Evolutionary conservation across 2,113 vertebrate species (phyloP).

Genomic region (Phalacrocorax aristotelis): DNA sequence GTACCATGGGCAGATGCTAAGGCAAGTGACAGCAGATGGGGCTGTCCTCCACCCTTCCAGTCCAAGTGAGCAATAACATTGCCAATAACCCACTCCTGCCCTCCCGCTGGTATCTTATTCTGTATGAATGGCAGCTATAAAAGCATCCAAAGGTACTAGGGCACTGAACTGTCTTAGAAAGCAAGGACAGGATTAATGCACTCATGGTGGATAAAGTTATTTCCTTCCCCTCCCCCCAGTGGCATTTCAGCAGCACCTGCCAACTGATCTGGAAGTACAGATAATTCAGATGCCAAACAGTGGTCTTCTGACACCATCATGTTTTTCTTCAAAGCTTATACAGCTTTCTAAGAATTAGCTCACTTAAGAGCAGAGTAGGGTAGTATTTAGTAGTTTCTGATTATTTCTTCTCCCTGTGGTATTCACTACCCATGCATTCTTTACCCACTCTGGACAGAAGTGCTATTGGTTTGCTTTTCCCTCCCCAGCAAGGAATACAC

Average conservation of each 20-base stretch:
- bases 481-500: neutral
- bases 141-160: neutral
- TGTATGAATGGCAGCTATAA: neutral
- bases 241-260: neutral
- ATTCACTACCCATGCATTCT: neutral
- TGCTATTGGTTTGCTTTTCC: neutral
- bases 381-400: neutral
- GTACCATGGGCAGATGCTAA: neutral
- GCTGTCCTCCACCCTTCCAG: neutral
- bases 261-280: neutral
- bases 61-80: neutral
- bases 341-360: neutral
- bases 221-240: accelerated
- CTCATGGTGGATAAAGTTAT: neutral
- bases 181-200: neutral
- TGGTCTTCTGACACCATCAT: neutral
- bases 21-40: neutral
- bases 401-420: neutral
- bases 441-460: neutral
- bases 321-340: neutral
- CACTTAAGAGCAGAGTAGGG: neutral
- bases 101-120: neutral
- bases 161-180: neutral
- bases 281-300: neutral
- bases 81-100: neutral